Conservation (phyloP, 2,888 invertebrate genomes). For the Yponomeuta cagnagella region DNA sequence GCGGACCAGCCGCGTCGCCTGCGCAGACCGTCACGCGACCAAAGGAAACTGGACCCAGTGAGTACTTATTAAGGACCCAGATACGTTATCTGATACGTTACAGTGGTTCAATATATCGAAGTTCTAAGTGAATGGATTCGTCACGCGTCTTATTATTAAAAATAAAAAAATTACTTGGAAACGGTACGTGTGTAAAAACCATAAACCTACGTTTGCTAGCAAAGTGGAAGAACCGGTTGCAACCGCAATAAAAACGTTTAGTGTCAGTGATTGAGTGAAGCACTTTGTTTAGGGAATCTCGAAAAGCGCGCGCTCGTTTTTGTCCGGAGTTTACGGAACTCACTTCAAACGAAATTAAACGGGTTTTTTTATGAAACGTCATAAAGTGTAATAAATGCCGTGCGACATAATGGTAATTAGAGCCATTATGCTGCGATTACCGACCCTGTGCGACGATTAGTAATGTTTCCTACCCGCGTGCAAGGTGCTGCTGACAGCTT, state of each 20-base stretch:
- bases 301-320: not conserved
- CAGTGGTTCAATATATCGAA: not conserved
- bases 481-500: not conserved
- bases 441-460: not conserved
- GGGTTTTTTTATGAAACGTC: not conserved
- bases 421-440: not conserved
- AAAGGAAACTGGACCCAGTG: conserved; percentile 12
- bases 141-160: not conserved
- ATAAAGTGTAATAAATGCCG: not conserved
- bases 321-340: not conserved
- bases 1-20: conserved; percentile 16
- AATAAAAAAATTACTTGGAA: not conserved
- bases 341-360: not conserved
- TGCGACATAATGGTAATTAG: not conserved
- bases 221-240: not conserved
- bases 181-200: not conserved
- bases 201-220: not conserved
- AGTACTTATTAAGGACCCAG: not conserved
- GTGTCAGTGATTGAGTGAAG: not conserved
- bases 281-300: not conserved
- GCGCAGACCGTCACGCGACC: conserved; percentile 16
- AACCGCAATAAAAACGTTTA: not conserved
- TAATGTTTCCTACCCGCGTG: not conserved
- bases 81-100: not conserved
- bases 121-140: not conserved